A percentile compares a stretch with the other conserved stretches of the same genome.
These are phyloP conservation scores for Lepilemur ruficaudatus DNA, from an alignment of 2,797 vertebrate genomes.

Conservation along the genomic window DNA sequence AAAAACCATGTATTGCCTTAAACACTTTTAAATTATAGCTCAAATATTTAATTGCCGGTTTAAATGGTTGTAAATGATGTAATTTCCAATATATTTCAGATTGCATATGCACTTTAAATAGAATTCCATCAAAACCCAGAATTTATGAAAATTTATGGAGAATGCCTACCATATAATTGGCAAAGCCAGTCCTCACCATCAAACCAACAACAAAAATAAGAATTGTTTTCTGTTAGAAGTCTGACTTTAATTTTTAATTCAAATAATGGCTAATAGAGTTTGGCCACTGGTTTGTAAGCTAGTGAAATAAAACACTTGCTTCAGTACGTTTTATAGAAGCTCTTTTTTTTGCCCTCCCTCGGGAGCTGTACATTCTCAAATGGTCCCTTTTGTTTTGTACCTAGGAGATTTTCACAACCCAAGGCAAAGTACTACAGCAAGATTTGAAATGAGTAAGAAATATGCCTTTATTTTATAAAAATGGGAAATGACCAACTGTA, in stretches of 20 bases:
- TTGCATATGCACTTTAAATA: constrained; percentile 25
- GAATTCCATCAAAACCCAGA: constrained; percentile 29
- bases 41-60: background rate
- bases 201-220: constrained; percentile 13
- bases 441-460: background rate
- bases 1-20: background rate
- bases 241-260: constrained; percentile 22
- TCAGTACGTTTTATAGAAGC: background rate
- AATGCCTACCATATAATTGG: background rate
- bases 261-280: background rate
- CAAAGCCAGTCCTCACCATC: constrained; percentile 28
- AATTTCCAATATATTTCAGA: background rate
- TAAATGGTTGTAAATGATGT: constrained; percentile 24
- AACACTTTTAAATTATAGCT: constrained; percentile 27
- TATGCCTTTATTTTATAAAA: background rate
- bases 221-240: constrained; percentile 8
- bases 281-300: background rate
- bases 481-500: background rate
- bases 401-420: background rate
- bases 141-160: constrained; percentile 10
- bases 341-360: background rate
- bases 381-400: background rate
- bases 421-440: background rate
- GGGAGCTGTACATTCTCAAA: background rate
- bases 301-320: background rate